These are phyloP conservation scores for Sanderia malayensis DNA, from an alignment of 30 jellyfish, hydroid and myxozoan species.

Conservation along the genomic window DNA sequence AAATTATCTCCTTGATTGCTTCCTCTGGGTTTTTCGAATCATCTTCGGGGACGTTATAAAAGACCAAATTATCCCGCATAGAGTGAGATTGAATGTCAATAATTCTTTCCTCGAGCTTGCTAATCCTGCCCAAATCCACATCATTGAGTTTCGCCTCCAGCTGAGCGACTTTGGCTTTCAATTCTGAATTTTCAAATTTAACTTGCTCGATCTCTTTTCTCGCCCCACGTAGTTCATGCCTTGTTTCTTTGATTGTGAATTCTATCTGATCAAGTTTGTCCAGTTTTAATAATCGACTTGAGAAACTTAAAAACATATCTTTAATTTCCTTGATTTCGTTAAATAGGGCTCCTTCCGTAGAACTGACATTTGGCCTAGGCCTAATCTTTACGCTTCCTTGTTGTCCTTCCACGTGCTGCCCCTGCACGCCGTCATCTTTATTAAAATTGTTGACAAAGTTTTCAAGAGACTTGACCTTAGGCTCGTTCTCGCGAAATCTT, in stretches of 20 bases:
- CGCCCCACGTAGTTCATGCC: not conserved
- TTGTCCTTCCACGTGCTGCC: not conserved
- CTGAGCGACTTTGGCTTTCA: conserved; percentile 1
- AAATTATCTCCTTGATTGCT: not conserved
- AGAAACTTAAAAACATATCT: not conserved
- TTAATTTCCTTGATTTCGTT: not conserved
- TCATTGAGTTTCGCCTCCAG: conserved; percentile 10
- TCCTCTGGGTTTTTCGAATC: conserved; percentile 1
- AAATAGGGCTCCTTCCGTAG: not conserved
- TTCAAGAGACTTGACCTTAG: not conserved
- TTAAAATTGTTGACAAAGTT: not conserved
- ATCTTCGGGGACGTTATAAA: conserved; percentile 1
- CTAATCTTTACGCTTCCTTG: not conserved
- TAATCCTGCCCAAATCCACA: not conserved
- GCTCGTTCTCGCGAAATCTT: not conserved
- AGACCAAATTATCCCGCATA: conserved; percentile 3
- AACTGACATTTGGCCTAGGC: not conserved
- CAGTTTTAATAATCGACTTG: not conserved
- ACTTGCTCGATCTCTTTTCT: conserved; percentile 3
- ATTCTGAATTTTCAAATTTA: not conserved
- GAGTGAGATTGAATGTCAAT: conserved; percentile 5
- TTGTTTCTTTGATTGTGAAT: not conserved
- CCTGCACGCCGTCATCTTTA: not conserved
- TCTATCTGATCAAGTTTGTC: conserved; percentile 4
- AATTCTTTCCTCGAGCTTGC: not conserved